Evolutionary conservation across 2,888 invertebrate genomes (phyloP), one percentile per base, ranked within the genome.

Genomic region (Muscina levida): DNA sequence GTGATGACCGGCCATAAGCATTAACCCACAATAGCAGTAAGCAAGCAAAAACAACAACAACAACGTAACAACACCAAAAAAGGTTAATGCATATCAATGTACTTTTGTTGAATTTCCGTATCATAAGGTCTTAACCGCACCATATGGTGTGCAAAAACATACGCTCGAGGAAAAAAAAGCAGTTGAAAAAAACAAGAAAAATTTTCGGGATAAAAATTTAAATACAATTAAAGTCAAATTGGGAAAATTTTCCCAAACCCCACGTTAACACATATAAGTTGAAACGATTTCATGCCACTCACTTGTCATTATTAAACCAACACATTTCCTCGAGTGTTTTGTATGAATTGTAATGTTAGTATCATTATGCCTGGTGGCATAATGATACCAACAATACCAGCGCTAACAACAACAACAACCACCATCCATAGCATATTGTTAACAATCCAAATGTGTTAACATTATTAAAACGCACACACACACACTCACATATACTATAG

Each of bases 391-490:
- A 19, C 44, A 44, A 11, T n/a, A 56, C 13, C 19, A 56, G 26
- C 26, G 26, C n/a, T 19, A 59, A 37, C 59, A 24, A 22, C 42
- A 42, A 19, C 59, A 39, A 13, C 62, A 22, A 51, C 17, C 2
- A 51, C 10, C 51, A 51, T 11, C 11, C 51, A 19, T 19, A 62
- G n/a, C 62, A 62, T 62, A 62, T 42, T 15, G 62, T n/a, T 62
- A 22, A 39, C 62, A 62, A 62, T 62, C 62, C 39, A 8, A 42
- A 39, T 42, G 62, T 62, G 62, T 13, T 42, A 19, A 53, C 62
- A 62, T 62, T 62, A 62, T 42, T 39, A 62, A 62, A 62, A 37
- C 59, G 39, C 19, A 17, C 53, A 17, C 1, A n/a, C 15, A 6
- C n/a, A n/a, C 19, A 2, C 19, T 48, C 48, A n/a, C n/a, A n/a